Evolutionary conservation across 2,888 invertebrate genomes (phyloP).

Genomic region (Melanargia galathea): DNA sequence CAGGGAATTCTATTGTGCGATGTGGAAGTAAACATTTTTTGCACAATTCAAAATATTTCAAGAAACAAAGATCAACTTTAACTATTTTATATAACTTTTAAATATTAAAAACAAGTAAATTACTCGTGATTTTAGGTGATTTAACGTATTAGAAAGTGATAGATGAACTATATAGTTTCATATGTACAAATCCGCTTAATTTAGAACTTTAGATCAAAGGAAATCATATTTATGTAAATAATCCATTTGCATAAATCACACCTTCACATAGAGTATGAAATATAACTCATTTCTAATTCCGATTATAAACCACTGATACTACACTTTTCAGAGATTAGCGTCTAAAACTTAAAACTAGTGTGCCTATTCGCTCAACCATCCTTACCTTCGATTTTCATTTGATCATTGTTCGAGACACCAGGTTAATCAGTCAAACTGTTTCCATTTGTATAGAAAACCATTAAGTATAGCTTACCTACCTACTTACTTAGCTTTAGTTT

Average conservation of each 20-base stretch:
- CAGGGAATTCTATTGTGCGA: neutral
- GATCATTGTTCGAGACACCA: conserved; percentile 3
- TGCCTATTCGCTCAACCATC: neutral
- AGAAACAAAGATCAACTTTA: neutral
- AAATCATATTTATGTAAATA: neutral
- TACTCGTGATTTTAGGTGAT: no score
- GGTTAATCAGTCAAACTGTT: neutral
- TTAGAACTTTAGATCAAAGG: neutral
- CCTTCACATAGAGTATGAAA: neutral
- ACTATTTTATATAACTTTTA: no score
- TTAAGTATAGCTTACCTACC: no score
- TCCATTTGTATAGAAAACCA: neutral
- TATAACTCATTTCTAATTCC: neutral
- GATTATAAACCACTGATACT: no score
- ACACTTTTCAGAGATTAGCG: no score
- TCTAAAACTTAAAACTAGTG: no score
- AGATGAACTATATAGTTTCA: no score
- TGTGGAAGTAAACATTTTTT: neutral
- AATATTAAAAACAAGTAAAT: no score
- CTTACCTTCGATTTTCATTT: conserved; percentile 12
- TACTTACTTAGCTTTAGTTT: neutral
- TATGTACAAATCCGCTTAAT: no score
- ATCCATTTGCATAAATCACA: neutral
- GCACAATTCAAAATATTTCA: neutral
- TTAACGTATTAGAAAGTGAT: no score